Evolutionary conservation across 2,797 vertebrate species (phyloP).

Genomic region (Acrossocheilus wenchowensis): DNA sequence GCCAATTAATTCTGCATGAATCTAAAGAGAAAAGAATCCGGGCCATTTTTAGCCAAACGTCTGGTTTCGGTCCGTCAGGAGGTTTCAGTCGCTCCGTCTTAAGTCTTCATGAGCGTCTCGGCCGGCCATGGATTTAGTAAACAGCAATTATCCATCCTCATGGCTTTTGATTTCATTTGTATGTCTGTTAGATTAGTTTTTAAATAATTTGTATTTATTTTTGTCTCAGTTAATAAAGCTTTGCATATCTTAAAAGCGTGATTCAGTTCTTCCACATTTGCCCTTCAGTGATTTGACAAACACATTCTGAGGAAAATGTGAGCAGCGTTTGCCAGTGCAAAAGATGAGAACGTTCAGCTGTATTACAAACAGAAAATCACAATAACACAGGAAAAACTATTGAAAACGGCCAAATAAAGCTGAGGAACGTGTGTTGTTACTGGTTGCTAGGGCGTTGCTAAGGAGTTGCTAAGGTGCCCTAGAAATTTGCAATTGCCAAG

Average conservation of each 20-base stretch:
- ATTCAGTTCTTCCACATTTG: background rate
- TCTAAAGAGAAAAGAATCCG: slow-evolving; percentile 26
- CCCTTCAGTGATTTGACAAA: background rate
- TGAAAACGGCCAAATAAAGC: background rate
- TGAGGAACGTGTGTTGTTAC: background rate
- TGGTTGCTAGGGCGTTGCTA: background rate
- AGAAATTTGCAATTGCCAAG: background rate
- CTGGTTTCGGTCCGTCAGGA: slow-evolving; percentile 15
- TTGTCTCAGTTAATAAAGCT: background rate
- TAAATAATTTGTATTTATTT: background rate
- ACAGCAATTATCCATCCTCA: background rate
- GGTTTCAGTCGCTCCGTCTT: background rate
- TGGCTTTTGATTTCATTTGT: background rate
- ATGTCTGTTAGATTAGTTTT: background rate
- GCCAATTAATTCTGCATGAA: slow-evolving; percentile 48
- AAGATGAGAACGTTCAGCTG: background rate
- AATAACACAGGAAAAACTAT: background rate
- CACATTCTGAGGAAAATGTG: background rate
- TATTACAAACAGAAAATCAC: background rate
- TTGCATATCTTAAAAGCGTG: background rate
- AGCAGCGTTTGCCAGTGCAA: background rate
- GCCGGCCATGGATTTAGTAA: slow-evolving; percentile 27
- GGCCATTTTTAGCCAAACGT: slow-evolving; percentile 21
- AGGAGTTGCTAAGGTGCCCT: background rate
- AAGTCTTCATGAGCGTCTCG: slow-evolving; percentile 25